phyloP scores from a whole-genome alignment of 2,888 invertebrate genomes.

The Sphaerophoria rueppellii region DNA sequence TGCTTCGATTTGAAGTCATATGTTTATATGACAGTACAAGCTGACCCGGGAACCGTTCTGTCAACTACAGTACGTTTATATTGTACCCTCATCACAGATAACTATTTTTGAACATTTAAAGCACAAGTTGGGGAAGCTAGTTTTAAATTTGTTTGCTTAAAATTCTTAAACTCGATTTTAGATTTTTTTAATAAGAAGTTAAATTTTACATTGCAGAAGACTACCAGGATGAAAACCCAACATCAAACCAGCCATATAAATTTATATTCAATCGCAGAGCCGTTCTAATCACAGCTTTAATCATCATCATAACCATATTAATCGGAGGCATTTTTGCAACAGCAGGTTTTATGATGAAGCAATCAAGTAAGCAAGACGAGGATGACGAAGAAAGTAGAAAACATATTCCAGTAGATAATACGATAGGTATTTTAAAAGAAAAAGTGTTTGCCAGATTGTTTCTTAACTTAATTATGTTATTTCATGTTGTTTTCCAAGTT shows the following conservation, averaged over 20 bases:
- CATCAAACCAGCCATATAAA: constrained; percentile 57
- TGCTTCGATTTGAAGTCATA: no score
- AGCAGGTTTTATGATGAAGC: constrained; percentile 76
- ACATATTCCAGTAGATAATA: constrained; percentile 82
- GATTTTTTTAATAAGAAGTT: not conserved
- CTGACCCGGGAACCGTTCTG: no score
- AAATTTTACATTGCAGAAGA: constrained; percentile 67
- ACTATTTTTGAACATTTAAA: no score
- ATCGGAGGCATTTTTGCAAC: constrained; percentile 76
- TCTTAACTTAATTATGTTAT: not conserved
- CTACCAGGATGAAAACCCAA: constrained; percentile 44
- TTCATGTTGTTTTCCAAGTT: no score
- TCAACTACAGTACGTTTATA: no score
- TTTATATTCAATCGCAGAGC: constrained; percentile 75
- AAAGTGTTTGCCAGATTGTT: no score
- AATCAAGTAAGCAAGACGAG: constrained; percentile 80
- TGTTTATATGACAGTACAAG: no score
- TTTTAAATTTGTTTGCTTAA: not conserved
- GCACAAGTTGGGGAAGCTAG: no score
- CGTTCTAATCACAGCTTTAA: constrained; percentile 71
- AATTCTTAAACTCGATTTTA: not conserved
- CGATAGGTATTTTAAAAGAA: constrained; percentile 80
- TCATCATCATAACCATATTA: constrained; percentile 75
- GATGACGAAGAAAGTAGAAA: constrained; percentile 81
- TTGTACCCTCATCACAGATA: no score